A percentile compares a stretch with the other conserved stretches of the same genome.
phyloP scores from a whole-genome alignment of 64 coral and sea anemone genomes.

The Montipora sp. region DNA sequence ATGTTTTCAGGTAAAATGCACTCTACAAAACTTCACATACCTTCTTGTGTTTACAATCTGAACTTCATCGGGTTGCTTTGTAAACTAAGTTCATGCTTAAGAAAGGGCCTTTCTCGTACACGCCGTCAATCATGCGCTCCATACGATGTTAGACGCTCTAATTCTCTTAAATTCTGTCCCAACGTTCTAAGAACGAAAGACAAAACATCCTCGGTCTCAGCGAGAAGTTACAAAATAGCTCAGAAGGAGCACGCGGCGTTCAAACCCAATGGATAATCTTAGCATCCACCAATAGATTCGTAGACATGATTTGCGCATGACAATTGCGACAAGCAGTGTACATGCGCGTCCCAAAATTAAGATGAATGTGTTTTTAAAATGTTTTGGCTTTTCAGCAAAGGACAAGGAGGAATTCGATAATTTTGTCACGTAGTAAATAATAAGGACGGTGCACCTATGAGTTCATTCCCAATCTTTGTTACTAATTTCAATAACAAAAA shows the following conservation, averaged over 20 bases:
- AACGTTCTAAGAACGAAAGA: background rate
- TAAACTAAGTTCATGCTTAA: background rate
- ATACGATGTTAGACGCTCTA: background rate
- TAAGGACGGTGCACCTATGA: background rate
- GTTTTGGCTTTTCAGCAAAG: background rate
- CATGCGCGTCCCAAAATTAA: background rate
- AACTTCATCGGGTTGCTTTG: conserved; percentile 5
- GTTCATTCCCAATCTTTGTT: too few species aligned
- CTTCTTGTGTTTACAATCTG: background rate
- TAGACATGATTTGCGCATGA: background rate
- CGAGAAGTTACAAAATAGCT: background rate
- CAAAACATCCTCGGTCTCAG: background rate
- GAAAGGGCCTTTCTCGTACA: background rate
- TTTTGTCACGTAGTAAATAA: background rate
- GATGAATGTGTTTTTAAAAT: background rate
- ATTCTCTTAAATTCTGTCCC: background rate
- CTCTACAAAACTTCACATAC: conserved; percentile 41
- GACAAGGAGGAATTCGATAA: background rate
- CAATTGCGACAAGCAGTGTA: background rate
- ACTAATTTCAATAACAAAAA: too few species aligned
- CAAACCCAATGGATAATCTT: background rate
- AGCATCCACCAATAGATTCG: background rate
- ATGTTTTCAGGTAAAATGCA: conserved; percentile 10
- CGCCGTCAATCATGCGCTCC: background rate
- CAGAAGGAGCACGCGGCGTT: background rate